Base-by-base conservation (phyloP, 2,888 invertebrate genomes). In the Mesochorus sp. region DNA sequence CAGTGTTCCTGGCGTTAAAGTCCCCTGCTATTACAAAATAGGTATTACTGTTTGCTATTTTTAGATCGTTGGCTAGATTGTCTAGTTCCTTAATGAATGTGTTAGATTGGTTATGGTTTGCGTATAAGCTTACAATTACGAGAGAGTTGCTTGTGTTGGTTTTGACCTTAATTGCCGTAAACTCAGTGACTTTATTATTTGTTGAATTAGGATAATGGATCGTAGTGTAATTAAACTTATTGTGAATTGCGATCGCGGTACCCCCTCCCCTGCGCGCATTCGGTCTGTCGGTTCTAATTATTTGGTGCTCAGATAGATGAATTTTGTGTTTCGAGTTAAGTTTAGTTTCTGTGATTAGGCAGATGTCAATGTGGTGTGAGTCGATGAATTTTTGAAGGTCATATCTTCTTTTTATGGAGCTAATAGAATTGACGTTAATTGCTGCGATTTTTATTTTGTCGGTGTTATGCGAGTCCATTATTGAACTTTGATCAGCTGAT, bases 11-110 rank as follows among this genome's bases (percentile, higher is more conserved):
- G 1, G 59, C 57, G n/a, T 57, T 74, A 3, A 74, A 3, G 17
- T 74, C 66, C 1, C 67, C 74, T 0, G 49, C 74, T 3, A 74
- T 12, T 12, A 74, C 14, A 3, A 39, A 67, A 1, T 19, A 39
- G 3, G 14, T 51, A 8, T 66, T 37, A 2, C 19, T 8, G 1
- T 26, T 24, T 17, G 34, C 10, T 4, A 74, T 5, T 14, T 74
- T 57, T 0, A 51, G 67, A 4, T 66, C 59, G 0, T 0, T 6
- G 3, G 17, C 66, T 0, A 74, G 1, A 2, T 24, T 17, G 4
- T 66, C 21, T 0, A 73, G 44, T 44, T 73, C 73, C 0, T 24
- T 14, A 1, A 64, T 34, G 8, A 74, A 66, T 3, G 26, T 5
- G 10, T n/a, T 59, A 3, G 47, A 47, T 8, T 66, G 57, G 8